Conservation (phyloP, 2,797 vertebrate species). For the Poecilia wingei region DNA sequence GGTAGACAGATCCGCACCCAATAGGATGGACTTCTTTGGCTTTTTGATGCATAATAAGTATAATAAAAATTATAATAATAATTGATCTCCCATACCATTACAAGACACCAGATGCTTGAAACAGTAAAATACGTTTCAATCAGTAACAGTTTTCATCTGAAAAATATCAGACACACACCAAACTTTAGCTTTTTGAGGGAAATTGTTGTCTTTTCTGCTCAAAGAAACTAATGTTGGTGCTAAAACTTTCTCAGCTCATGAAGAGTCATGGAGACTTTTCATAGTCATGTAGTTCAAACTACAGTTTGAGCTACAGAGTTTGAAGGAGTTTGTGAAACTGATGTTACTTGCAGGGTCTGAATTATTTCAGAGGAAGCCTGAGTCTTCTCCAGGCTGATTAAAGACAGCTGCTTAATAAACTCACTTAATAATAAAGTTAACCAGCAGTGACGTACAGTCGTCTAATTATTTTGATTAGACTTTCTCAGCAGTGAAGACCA, state of each 20-base stretch:
- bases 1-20: neutral
- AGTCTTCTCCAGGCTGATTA: neutral
- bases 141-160: neutral
- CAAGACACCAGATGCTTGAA: no score
- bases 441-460: neutral
- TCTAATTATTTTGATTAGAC: slow-evolving; percentile 7
- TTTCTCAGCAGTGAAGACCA: neutral
- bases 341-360: neutral
- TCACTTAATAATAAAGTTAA: neutral
- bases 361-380: neutral
- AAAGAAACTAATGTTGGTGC: no score
- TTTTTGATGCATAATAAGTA: neutral
- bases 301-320: neutral
- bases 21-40: neutral
- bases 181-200: neutral
- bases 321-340: neutral
- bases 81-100: no score
- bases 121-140: neutral
- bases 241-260: neutral
- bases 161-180: neutral
- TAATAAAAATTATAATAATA: neutral
- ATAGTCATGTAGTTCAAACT: neutral
- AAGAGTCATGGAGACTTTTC: neutral
- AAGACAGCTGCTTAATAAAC: slow-evolving; percentile 2
- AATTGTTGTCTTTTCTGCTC: neutral